phyloP scores from a whole-genome alignment of 1,140 invertebrate species.

The Drosophila serrata region DNA sequence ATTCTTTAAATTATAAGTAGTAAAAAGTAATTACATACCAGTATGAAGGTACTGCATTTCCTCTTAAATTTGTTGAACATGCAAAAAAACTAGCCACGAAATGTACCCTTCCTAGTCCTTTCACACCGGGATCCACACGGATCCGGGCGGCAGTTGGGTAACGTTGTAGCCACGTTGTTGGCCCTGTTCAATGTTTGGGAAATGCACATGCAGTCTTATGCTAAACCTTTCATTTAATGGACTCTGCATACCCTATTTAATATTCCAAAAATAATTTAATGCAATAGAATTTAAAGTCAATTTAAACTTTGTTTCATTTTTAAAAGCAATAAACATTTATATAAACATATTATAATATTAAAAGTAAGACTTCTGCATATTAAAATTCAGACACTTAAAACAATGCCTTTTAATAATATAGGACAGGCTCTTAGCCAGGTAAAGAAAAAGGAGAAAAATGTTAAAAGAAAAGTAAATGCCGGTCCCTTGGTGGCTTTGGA shows the following conservation, averaged over 20 bases:
- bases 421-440: neutral
- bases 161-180: neutral
- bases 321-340: neutral
- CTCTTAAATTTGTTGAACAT: neutral
- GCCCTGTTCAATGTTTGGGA: neutral
- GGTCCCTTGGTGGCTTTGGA: conserved; percentile 15
- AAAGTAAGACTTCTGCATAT: neutral
- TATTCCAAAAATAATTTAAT: neutral
- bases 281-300: neutral
- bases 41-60: neutral
- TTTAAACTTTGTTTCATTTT: neutral
- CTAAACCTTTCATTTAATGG: neutral
- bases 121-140: neutral
- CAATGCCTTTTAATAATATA: neutral
- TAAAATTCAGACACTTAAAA: neutral
- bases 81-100: neutral
- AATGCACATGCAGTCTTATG: neutral
- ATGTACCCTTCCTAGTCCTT: neutral
- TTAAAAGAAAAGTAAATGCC: conserved; percentile 9
- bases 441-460: neutral
- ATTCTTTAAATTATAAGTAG: too few species aligned
- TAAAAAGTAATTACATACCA: neutral
- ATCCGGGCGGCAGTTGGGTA: neutral
- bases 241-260: neutral
- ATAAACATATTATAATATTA: too few species aligned